phyloP scores from a whole-genome alignment of 2,797 vertebrate species.

The Nannoperca australis region DNA sequence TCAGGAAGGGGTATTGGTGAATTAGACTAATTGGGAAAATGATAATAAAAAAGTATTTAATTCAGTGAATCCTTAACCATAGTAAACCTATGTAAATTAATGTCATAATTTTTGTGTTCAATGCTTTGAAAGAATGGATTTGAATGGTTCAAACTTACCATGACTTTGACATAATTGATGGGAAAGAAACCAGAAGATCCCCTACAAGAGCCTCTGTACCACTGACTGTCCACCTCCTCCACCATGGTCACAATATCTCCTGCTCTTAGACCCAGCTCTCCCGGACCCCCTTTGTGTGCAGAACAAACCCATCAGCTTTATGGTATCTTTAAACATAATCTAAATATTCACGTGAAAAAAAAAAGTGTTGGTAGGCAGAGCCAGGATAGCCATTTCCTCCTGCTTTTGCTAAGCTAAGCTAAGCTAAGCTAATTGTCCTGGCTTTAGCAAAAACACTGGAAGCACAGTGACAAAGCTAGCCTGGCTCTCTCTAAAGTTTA shows the following conservation, averaged over 20 bases:
- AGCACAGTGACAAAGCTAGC: background rate
- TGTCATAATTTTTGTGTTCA: background rate
- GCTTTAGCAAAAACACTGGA: background rate
- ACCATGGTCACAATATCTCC: constrained; percentile 91
- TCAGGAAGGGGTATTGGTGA: constrained; percentile 61
- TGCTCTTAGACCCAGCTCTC: constrained; percentile 89
- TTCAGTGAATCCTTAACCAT: background rate
- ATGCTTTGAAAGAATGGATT: background rate
- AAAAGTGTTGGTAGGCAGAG: background rate
- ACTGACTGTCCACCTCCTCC: constrained; percentile 91
- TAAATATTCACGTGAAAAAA: background rate
- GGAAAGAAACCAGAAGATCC: constrained; percentile 92
- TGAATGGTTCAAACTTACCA: constrained; percentile 69
- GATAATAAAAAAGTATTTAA: background rate
- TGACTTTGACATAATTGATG: constrained; percentile 87
- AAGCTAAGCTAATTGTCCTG: background rate
- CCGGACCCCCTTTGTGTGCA: constrained; percentile 86
- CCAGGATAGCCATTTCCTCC: background rate
- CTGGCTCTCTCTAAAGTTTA: background rate
- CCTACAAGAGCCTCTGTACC: constrained; percentile 92
- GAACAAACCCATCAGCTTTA: background rate
- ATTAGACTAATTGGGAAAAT: constrained; percentile 60
- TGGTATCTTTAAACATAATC: background rate
- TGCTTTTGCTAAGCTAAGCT: background rate
- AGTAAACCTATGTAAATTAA: background rate